phyloP scores from a whole-genome alignment of 2,888 invertebrate genomes.

The Chromoteleia sp. region DNA sequence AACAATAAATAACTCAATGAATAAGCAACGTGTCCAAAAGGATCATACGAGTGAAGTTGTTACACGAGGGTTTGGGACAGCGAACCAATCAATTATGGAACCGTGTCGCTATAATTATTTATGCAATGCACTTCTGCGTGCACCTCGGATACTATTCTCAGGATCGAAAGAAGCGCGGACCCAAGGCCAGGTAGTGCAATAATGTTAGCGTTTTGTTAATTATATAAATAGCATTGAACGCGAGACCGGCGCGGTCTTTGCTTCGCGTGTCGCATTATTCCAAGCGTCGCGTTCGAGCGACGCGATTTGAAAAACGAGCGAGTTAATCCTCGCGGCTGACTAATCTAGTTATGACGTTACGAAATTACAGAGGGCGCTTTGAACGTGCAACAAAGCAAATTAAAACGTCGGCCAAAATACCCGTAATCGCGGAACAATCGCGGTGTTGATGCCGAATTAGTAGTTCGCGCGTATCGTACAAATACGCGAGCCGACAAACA shows the following conservation, averaged over 20 bases:
- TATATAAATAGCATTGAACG: constrained; percentile 60
- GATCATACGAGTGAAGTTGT: not conserved
- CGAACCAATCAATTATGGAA: constrained; percentile 52
- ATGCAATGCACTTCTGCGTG: constrained; percentile 55
- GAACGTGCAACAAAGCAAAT: constrained; percentile 20
- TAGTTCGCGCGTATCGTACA: not conserved
- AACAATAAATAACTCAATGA: not conserved
- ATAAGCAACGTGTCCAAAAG: constrained; percentile 7
- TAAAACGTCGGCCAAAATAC: constrained; percentile 4
- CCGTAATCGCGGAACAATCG: too few species aligned
- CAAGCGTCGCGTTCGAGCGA: constrained; percentile 26
- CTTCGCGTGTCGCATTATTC: constrained; percentile 15
- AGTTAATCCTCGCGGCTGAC: not conserved
- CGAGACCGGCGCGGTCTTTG: constrained; percentile 26
- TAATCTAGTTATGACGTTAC: constrained; percentile 9
- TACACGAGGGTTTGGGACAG: constrained; percentile 6
- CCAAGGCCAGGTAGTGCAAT: constrained; percentile 65
- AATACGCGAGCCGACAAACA: too few species aligned
- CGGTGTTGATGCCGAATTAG: not conserved
- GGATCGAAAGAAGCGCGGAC: constrained; percentile 62
- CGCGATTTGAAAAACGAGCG: constrained; percentile 9
- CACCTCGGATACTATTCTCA: constrained; percentile 65
- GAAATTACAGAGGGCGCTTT: constrained; percentile 10
- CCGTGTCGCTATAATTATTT: constrained; percentile 56
- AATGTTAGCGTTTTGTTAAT: constrained; percentile 57